Conservation (phyloP, 2,797 vertebrate species). For the Pempheris klunzingeri region DNA sequence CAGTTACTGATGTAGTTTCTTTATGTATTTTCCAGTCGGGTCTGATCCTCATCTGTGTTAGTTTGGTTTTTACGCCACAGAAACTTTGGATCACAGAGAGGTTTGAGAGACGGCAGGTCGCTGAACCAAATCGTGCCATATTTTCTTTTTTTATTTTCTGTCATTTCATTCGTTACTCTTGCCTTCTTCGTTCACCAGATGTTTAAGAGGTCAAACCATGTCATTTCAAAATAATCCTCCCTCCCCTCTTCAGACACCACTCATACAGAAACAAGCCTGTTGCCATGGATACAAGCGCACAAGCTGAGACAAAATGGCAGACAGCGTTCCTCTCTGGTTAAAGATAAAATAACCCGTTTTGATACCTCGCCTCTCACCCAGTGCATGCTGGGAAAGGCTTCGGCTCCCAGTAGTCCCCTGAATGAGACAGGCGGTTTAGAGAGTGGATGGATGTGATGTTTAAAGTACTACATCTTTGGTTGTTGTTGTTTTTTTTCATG, state of each 20-base stretch:
- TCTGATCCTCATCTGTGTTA: background rate
- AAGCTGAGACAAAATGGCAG: background rate
- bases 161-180: background rate
- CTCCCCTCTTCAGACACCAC: background rate
- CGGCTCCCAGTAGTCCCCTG: too few relatives aligned
- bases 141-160: background rate
- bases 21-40: background rate
- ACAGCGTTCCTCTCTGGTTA: background rate
- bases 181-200: background rate
- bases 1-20: slow-evolving; percentile 15
- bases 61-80: background rate
- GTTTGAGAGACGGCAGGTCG: background rate
- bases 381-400: slow-evolving; percentile 2
- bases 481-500: too few relatives aligned
- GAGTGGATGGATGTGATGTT: too few relatives aligned
- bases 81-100: background rate
- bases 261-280: background rate
- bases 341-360: background rate
- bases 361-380: background rate
- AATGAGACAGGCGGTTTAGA: too few relatives aligned
- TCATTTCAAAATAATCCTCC: background rate
- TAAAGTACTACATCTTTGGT: too few relatives aligned
- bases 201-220: background rate
- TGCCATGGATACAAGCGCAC: background rate
- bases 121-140: slow-evolving; percentile 42